Base-by-base conservation (phyloP, 2,113 vertebrate species). In the Illadopsis cleaveri region DNA sequence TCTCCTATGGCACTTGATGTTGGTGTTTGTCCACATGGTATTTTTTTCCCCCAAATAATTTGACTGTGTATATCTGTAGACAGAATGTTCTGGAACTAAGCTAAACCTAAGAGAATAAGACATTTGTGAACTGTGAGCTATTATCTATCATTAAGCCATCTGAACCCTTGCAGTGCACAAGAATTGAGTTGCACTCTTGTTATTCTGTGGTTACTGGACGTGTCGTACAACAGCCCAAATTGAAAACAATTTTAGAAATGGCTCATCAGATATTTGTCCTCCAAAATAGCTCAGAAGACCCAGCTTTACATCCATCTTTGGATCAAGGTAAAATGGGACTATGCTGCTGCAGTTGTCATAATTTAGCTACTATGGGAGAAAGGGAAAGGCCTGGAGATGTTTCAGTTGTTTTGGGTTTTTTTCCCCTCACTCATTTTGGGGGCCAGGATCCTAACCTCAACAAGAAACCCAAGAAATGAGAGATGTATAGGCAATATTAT, bases 341-440 rank as follows among this genome's bases (percentile, higher is more conserved):
- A 0, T 12, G 12, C 35, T 77, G 51, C 54, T 82, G 12, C 38
- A 37, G 18, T 15, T 44, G 10, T n/a, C 21, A 3, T 22, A 20
- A 21, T 77, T 89, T 77, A 50, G 9, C 20, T 62, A 1, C 12
- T 40, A 19, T 27, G 20, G 16, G 31, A 48, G 47, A 20, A 85
- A 58, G 25, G 15, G 30, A 69, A 72, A 77, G 27, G 12, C n/a
- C n/a, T 76, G n/a, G 37, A 65, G 25, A 75, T 27, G 11, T 66
- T 73, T 66, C 21, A 11, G 11, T 31, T n/a, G 6, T 25, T 60
- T 45, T 6, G 13, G 12, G 2, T 1, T 40, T 40, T n/a, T 18
- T 3, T 0, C 9, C 18, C 22, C n/a, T n/a, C 12, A 15, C 11
- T 19, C 1, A 4, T 58, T 88, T 18, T 44, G 7, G 37, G 17